phyloP scores from a whole-genome alignment of 2,113 vertebrate species.

The Dolichallabes microphthalmus region DNA sequence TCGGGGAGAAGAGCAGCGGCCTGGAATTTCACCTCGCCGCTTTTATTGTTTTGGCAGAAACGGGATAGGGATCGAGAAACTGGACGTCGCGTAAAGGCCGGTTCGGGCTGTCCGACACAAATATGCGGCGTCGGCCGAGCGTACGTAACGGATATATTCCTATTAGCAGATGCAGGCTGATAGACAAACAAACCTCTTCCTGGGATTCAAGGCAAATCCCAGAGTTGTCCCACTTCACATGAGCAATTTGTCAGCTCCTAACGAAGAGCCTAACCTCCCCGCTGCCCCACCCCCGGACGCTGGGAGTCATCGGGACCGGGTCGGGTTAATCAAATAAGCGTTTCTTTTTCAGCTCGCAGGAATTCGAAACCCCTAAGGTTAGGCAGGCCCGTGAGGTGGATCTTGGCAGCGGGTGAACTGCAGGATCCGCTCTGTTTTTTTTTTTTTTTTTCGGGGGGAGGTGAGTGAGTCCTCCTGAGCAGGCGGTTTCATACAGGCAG shows the following conservation, averaged over 20 bases:
- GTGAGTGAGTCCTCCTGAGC: conserved; percentile 20
- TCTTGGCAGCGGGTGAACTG: conserved; percentile 48
- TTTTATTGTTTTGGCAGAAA: conserved; percentile 32
- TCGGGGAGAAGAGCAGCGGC: conserved; percentile 1
- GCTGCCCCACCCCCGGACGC: conserved; percentile 44
- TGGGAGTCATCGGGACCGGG: conserved; percentile 54
- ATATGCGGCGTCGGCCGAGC: background rate
- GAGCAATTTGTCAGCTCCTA: conserved; percentile 66
- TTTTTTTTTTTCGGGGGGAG: conserved; percentile 24
- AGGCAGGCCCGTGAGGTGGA: conserved; percentile 29
- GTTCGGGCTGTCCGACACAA: background rate
- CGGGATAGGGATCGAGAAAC: background rate
- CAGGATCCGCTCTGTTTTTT: conserved; percentile 52
- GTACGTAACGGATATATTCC: background rate
- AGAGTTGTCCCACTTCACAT: conserved; percentile 51
- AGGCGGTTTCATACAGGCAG: conserved; percentile 48
- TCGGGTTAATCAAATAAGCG: conserved; percentile 64
- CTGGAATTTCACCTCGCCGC: conserved; percentile 26
- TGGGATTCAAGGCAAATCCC: conserved; percentile 37
- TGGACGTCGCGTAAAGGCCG: background rate
- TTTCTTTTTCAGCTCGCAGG: conserved; percentile 56
- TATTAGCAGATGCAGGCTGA: conserved; percentile 24
- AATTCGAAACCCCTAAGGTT: conserved; percentile 63
- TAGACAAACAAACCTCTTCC: conserved; percentile 40
- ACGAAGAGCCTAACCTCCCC: conserved; percentile 27